A percentile compares a stretch with the other conserved stretches of the same genome.
Evolutionary conservation across 1,140 invertebrate genomes (phyloP).

Genomic region (Hydropsyche tenuis): DNA sequence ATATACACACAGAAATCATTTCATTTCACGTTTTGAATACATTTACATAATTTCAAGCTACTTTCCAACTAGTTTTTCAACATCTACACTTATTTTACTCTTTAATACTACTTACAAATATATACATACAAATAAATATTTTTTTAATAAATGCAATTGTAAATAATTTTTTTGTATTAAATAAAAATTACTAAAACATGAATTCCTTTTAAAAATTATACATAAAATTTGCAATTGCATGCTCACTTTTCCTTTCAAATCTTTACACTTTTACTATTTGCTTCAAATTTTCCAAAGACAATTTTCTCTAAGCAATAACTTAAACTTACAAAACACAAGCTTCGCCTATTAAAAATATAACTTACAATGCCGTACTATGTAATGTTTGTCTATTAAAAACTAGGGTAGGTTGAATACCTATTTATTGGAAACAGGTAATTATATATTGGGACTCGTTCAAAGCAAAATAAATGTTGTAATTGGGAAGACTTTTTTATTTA

Average conservation of each 20-base stretch:
- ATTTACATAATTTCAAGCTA: no score
- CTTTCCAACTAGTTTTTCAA: no score
- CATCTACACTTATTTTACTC: no score
- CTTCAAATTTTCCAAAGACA: no score
- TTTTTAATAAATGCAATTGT: not conserved
- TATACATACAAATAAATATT: not conserved
- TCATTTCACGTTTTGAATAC: no score
- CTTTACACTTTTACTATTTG: no score
- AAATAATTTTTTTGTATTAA: not conserved
- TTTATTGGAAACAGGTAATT: conserved; percentile 35
- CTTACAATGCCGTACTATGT: not conserved
- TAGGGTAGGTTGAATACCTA: conserved; percentile 25
- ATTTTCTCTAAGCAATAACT: not conserved
- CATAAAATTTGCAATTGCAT: no score
- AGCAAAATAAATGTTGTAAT: conserved; percentile 49
- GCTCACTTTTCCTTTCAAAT: no score
- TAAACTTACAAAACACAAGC: conserved; percentile 26
- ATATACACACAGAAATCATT: not conserved
- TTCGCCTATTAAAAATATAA: conserved; percentile 29
- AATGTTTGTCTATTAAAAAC: conserved; percentile 10
- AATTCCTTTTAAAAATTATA: not conserved
- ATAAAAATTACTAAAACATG: not conserved
- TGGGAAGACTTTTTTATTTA: not conserved
- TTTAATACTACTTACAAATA: not conserved
- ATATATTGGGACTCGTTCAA: conserved; percentile 39